phyloP scores from a whole-genome alignment of 2,797 vertebrate genomes.

The Podargus strigoides region DNA sequence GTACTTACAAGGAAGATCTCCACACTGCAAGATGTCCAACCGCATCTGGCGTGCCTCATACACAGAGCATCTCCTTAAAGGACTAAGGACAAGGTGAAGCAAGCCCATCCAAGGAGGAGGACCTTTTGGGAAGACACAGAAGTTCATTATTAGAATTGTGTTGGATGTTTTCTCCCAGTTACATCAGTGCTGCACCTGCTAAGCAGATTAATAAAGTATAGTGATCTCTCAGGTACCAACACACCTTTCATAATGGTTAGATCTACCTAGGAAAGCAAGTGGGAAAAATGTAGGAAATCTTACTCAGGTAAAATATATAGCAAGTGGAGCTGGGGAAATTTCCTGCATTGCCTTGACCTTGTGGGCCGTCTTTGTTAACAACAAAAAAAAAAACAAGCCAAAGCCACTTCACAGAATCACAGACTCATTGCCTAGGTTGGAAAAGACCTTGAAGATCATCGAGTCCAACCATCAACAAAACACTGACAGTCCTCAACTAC shows the following conservation, averaged over 20 bases:
- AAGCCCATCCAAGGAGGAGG: neutral
- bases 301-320: neutral
- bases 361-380: neutral
- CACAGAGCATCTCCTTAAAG: neutral
- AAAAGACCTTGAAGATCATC: no score
- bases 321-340: neutral
- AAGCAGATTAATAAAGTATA: neutral
- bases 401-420: neutral
- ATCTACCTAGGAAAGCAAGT: neutral
- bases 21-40: neutral
- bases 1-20: neutral
- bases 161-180: neutral
- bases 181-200: neutral
- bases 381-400: neutral
- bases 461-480: no score
- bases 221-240: neutral
- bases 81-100: fast-evolving
- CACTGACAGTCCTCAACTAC: no score
- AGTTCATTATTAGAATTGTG: neutral
- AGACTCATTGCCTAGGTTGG: no score
- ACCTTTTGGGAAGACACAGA: neutral
- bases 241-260: neutral
- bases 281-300: neutral
- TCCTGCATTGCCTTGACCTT: neutral
- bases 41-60: fast-evolving